These are phyloP conservation scores for Leptinotarsa rubiginosa DNA, from an alignment of 2,888 invertebrate genomes.

Conservation along the genomic window DNA sequence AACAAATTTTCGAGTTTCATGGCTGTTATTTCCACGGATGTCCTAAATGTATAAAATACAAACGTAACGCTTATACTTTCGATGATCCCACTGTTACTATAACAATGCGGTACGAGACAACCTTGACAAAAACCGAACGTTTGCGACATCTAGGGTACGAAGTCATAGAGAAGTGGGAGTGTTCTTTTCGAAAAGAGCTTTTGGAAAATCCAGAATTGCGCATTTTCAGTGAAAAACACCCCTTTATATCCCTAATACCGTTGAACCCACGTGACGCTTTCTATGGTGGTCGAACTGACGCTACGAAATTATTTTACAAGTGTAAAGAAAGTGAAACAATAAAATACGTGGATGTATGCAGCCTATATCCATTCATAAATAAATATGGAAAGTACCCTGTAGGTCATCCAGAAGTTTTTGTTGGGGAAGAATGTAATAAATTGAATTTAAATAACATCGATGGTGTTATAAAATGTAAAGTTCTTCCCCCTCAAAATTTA, in stretches of 20 bases:
- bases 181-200: conserved; percentile 36
- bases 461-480: conserved; percentile 39
- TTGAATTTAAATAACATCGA: background rate
- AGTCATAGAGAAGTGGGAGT: conserved; percentile 44
- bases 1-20: background rate
- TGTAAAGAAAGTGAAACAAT: conserved; percentile 41
- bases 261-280: conserved; percentile 37
- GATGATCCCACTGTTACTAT: conserved; percentile 31
- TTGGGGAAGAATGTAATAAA: conserved; percentile 41
- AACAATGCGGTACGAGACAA: background rate
- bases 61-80: conserved; percentile 23
- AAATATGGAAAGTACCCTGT: conserved; percentile 7
- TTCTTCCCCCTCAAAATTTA: conserved; percentile 43
- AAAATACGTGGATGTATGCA: conserved; percentile 43
- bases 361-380: conserved; percentile 24
- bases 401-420: conserved; percentile 50
- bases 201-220: conserved; percentile 10
- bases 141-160: conserved; percentile 30
- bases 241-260: conserved; percentile 28
- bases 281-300: conserved; percentile 43
- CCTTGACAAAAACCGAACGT: background rate
- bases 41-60: no score
- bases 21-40: background rate
- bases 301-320: conserved; percentile 25
- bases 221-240: conserved; percentile 29